Evolutionary conservation across 2,113 vertebrate species (phyloP).

Genomic region (Tupaia tana): DNA sequence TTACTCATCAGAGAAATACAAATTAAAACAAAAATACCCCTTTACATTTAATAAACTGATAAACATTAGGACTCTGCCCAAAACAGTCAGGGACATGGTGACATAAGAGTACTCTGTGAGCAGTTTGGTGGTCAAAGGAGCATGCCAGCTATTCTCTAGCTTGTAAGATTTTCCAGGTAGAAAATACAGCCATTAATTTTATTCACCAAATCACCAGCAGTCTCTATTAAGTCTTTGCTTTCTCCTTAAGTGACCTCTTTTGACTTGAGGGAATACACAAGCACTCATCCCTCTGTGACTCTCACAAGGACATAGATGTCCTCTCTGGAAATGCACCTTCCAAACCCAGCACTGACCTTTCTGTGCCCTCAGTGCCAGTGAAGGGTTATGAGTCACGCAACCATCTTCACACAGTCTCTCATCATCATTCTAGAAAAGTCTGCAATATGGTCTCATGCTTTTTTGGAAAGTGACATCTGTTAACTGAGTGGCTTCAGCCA

Average conservation of each 20-base stretch:
- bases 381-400: neutral
- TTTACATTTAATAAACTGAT: conserved; percentile 4
- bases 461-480: neutral
- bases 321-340: neutral
- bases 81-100: neutral
- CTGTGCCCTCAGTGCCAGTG: neutral
- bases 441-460: neutral
- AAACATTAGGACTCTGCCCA: neutral
- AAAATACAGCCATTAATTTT: neutral
- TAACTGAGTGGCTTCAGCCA: neutral
- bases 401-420: neutral
- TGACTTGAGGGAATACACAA: neutral
- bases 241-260: conserved; percentile 18
- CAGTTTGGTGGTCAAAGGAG: neutral
- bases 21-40: conserved; percentile 38
- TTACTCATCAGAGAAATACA: conserved; percentile 34
- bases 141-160: neutral
- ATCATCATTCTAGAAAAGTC: neutral
- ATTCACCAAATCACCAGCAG: neutral
- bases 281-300: neutral
- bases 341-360: neutral
- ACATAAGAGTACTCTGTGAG: neutral
- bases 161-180: neutral
- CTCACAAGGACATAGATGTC: too few species aligned
- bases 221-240: neutral